These are phyloP conservation scores for Siphamia tubifer DNA, from an alignment of 2,113 vertebrate species.

Conservation along the genomic window DNA sequence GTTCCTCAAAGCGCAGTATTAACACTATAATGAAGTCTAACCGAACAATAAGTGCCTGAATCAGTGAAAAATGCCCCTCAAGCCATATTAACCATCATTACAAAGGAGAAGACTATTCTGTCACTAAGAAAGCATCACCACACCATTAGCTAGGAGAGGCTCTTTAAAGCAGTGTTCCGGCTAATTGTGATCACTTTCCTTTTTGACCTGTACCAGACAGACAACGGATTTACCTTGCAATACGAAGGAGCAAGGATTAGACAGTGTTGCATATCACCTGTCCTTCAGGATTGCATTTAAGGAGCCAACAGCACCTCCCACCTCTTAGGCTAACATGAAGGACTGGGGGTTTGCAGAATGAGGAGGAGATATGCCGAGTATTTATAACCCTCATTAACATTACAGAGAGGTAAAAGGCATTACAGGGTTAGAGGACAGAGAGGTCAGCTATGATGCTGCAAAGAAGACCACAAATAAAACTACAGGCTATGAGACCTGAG, in stretches of 20 bases:
- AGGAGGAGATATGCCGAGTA: slow-evolving; percentile 27
- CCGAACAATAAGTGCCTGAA: slow-evolving; percentile 2
- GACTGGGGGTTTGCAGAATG: slow-evolving; percentile 28
- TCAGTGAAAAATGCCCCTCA: slow-evolving; percentile 1
- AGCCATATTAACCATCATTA: slow-evolving; percentile 35
- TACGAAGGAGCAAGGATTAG: slow-evolving; percentile 62
- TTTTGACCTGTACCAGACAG: slow-evolving; percentile 65
- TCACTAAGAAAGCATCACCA: slow-evolving; percentile 6
- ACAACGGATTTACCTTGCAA: slow-evolving; percentile 60
- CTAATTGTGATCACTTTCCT: slow-evolving; percentile 64
- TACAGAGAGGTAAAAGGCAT: neutral
- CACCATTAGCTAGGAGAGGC: slow-evolving; percentile 45
- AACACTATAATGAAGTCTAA: neutral
- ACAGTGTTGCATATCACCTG: slow-evolving; percentile 45
- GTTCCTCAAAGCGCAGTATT: slow-evolving; percentile 19
- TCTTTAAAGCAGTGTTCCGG: slow-evolving; percentile 32
- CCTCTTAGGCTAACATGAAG: slow-evolving; percentile 46
- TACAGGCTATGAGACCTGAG: neutral
- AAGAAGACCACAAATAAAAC: too few species aligned
- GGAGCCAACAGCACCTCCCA: slow-evolving; percentile 50
- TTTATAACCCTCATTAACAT: slow-evolving; percentile 24
- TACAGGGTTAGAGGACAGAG: slow-evolving; percentile 8
- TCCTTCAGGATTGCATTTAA: slow-evolving; percentile 40
- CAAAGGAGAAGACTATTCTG: slow-evolving; percentile 28
- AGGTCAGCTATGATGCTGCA: neutral